Percentiles rank a stretch among this genome's conserved stretches.
These are phyloP conservation scores for Mimas tiliae DNA, from an alignment of 2,888 invertebrate species.

Conservation along the genomic window DNA sequence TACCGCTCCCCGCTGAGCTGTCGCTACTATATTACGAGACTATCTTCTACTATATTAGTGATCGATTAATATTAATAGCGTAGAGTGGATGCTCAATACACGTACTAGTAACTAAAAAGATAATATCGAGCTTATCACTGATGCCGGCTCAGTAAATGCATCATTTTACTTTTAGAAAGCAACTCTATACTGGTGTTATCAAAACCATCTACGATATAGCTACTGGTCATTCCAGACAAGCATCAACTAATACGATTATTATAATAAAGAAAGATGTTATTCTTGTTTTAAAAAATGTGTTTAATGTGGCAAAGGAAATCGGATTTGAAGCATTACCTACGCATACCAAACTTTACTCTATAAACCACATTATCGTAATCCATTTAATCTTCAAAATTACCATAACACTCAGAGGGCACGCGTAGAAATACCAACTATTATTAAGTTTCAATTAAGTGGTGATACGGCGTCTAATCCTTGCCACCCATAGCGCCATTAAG, in stretches of 20 bases:
- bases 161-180: neutral
- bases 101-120: neutral
- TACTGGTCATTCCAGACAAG: neutral
- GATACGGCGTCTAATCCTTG: slow-evolving; percentile 54
- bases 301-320: slow-evolving; percentile 19
- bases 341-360: slow-evolving; percentile 27
- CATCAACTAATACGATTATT: slow-evolving; percentile 17
- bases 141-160: neutral
- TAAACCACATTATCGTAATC: slow-evolving; percentile 38
- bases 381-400: slow-evolving; percentile 44
- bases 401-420: slow-evolving; percentile 40
- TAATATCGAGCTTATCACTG: neutral
- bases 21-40: too few species aligned
- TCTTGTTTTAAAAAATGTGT: slow-evolving; percentile 18
- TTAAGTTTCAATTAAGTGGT: slow-evolving; percentile 59
- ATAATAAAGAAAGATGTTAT: slow-evolving; percentile 6
- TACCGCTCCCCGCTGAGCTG: too few species aligned
- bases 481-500: slow-evolving; percentile 61
- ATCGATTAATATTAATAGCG: too few species aligned
- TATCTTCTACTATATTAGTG: too few species aligned
- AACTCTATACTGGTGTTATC: neutral
- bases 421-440: slow-evolving; percentile 41
- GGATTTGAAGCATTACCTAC: slow-evolving; percentile 13
- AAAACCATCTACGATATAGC: neutral
- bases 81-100: too few species aligned